Base-by-base conservation (phyloP, 2,888 invertebrate species). In the Sminthurides aquaticus region DNA sequence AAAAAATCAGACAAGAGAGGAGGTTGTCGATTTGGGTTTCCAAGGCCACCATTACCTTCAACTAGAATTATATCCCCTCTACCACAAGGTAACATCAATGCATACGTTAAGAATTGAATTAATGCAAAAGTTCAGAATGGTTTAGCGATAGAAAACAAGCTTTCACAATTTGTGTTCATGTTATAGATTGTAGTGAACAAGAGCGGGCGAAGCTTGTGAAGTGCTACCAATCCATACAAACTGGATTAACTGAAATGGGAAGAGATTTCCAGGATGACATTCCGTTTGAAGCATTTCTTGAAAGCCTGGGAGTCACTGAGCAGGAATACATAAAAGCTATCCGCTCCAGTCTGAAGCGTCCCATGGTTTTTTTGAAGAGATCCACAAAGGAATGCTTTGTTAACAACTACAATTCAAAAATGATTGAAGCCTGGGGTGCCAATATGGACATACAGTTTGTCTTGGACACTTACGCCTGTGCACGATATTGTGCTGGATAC, bases 401-500 rank as follows among this genome's bases (percentile, higher is more conserved):
- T 0, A 77, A 77, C 66, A 49, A 59, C 2, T 77, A 75, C 64
- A 76, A 75, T 62, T n/a, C 20, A 11, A 52, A 64, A 26, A 67
- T 76, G 52, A 49, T 76, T 49, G n/a, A 65, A 18, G 60, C 76
- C 15, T 74, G 71, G 72, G 43, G 69, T 49, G 76, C 78, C 3
- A 78, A 78, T 64, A 76, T 77, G 74, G 78, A 78, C 69, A 68
- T 76, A 18, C 78, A 78, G 64, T 78, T 74, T 70, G 74, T 77
- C 1, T 58, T 75, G 18, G 76, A 78, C 71, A 69, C 74, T 48
- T 77, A 77, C 71, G 75, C 76, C 54, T 76, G 77, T 64, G 74
- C 75, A 5, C 67, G 72, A 20, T 78, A 78, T 64, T 75, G 77
- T 43, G 72, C 74, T 2, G 67, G 74, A 20, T 75, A 75, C 62